Evolutionary conservation across 1,140 invertebrate species (phyloP), one percentile per base, ranked within the genome.

Genomic region (Ostrea denselamellosa): DNA sequence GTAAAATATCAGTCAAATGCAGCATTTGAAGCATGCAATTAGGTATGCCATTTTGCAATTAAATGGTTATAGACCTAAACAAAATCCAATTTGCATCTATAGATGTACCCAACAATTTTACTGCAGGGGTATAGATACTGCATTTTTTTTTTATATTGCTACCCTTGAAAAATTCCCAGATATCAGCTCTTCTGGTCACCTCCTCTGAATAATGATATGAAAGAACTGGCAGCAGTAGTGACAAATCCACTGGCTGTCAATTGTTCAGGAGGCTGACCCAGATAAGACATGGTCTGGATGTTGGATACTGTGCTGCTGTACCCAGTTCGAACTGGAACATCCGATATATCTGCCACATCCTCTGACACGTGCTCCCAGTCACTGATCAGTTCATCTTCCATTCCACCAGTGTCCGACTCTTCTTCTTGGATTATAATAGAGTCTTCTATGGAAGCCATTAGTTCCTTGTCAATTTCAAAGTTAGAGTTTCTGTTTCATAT

Each of bases 371-470:
- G 84, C 81, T 91, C 91, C 92, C 92, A 92, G 58, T 92, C 92
- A 28, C 84, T 51, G 25, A 71, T 71, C 28, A 86, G 22, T 44
- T 91, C 90, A 77, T 90, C 91, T 8, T 87, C 87, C 0, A n/a
- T 56, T n/a, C 81, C 51, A 22, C 56, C 58, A 19, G 82, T 81
- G 7, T 91, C 90, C 8, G 89, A 90, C 14, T 91, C 90, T 25
- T 89, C 89, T 14, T 89, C 86, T 51, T 90, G 86, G 4, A 89
- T 89, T 22, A 88, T 83, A 65, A 85, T 87, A 17, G 86, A 84
- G 53, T 96, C 96, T 90, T 97, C 96, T 71, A 97, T 95, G 19
- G 96, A 95, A 90, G 90, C 87, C 81, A 92, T 90, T 87, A 96
- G 91, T 88, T 95, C 93, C 19, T 95, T 91, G 88, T 96, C 95